Conservation (phyloP, 2,113 vertebrate genomes). For the Trematomus loennbergii region DNA sequence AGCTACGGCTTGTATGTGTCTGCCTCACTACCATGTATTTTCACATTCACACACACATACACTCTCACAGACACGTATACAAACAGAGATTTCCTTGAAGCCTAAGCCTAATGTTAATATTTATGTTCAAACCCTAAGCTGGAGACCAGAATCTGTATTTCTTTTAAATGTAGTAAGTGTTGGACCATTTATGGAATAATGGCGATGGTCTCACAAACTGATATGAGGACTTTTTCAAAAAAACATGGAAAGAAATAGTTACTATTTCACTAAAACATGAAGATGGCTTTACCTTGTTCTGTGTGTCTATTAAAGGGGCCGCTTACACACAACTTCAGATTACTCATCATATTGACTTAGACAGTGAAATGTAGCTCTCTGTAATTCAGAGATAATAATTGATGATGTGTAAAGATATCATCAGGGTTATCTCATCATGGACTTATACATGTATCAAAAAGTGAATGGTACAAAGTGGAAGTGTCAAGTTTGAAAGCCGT, state of each 20-base stretch:
- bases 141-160: neutral
- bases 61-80: conserved; percentile 18
- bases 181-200: neutral
- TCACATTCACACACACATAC: neutral
- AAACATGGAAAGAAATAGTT: neutral
- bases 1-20: conserved; percentile 41
- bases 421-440: no score
- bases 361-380: no score
- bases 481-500: no score
- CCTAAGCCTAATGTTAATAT: conserved; percentile 41
- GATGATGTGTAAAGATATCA: no score
- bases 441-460: no score
- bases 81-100: conserved; percentile 28
- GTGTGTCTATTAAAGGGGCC: no score
- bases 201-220: neutral
- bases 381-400: no score
- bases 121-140: conserved; percentile 12
- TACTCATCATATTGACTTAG: neutral
- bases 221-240: neutral
- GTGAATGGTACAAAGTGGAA: no score
- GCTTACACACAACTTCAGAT: neutral
- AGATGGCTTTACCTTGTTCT: neutral
- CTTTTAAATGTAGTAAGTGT: neutral
- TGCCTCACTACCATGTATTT: conserved; percentile 34
- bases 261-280: neutral